Percentiles rank a stretch among this genome's conserved stretches.
These are phyloP conservation scores for Hippocampus abdominalis DNA, from an alignment of 2,113 vertebrate species.

Conservation along the genomic window DNA sequence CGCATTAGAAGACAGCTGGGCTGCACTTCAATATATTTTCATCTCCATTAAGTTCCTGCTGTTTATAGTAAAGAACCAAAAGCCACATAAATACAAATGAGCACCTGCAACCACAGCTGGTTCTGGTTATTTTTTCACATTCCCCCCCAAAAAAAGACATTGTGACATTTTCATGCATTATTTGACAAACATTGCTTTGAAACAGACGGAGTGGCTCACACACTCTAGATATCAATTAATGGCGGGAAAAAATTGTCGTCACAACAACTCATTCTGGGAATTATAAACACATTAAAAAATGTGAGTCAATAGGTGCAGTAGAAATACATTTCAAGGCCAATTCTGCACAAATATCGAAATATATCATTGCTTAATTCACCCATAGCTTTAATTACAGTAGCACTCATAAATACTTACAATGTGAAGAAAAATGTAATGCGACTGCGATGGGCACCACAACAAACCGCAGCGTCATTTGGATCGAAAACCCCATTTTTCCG, in stretches of 20 bases:
- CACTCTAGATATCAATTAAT: slow-evolving; percentile 38
- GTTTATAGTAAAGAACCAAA: slow-evolving; percentile 7
- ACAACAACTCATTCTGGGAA: neutral
- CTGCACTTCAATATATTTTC: slow-evolving; percentile 31
- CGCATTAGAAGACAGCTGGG: neutral
- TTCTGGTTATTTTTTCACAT: slow-evolving; percentile 56
- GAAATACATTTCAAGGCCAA: neutral
- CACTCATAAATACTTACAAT: neutral
- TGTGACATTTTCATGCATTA: slow-evolving; percentile 61
- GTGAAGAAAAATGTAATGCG: neutral
- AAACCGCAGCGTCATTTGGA: neutral
- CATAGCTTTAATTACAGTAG: neutral
- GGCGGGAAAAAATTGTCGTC: neutral
- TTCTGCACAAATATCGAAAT: neutral
- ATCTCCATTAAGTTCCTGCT: slow-evolving; percentile 61
- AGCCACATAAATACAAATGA: slow-evolving; percentile 67
- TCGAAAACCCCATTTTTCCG: neutral
- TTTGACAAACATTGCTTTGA: slow-evolving; percentile 59
- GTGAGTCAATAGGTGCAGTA: too few species aligned
- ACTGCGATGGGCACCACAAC: neutral
- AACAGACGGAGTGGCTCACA: slow-evolving; percentile 52
- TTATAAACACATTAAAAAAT: neutral
- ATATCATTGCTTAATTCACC: neutral
- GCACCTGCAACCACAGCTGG: slow-evolving; percentile 72
- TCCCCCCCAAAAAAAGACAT: slow-evolving; percentile 51